A percentile compares a stretch with the other conserved stretches of the same genome.
These are phyloP conservation scores for Anguilla marmorata DNA, from an alignment of 2,797 vertebrate genomes.

Conservation along the genomic window DNA sequence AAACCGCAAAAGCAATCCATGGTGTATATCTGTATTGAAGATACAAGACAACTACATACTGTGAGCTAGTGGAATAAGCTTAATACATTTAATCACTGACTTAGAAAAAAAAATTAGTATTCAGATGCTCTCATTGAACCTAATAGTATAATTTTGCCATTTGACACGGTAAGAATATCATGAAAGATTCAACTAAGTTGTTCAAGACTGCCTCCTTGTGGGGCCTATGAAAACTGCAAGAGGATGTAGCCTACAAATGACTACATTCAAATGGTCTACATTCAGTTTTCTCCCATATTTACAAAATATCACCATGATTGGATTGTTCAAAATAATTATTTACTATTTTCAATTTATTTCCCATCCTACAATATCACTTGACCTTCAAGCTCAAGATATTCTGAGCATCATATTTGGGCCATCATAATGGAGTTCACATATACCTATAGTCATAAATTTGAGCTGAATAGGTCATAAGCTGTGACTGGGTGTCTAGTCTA, in stretches of 20 bases:
- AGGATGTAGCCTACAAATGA: slow-evolving; percentile 20
- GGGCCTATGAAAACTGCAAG: slow-evolving; percentile 35
- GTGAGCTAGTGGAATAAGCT: too few relatives aligned
- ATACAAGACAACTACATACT: background rate
- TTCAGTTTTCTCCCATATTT: slow-evolving; percentile 43
- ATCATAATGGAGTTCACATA: background rate
- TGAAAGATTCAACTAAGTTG: background rate
- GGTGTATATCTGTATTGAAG: background rate
- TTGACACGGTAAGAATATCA: background rate
- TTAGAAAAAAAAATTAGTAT: too few relatives aligned
- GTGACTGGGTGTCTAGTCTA: too few relatives aligned
- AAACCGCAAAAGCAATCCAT: background rate
- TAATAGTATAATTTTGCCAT: background rate
- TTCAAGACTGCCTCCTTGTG: slow-evolving; percentile 52
- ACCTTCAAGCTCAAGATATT: background rate
- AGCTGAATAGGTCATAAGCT: too few relatives aligned
- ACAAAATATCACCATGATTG: background rate
- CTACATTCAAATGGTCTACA: slow-evolving; percentile 52
- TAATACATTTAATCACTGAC: background rate
- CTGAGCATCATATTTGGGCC: background rate
- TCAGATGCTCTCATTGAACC: background rate
- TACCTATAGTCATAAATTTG: background rate
- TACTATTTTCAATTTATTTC: background rate
- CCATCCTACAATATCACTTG: background rate
- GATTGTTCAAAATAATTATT: background rate